phyloP scores from a whole-genome alignment of 2,113 vertebrate genomes.

The Canis aureus region DNA sequence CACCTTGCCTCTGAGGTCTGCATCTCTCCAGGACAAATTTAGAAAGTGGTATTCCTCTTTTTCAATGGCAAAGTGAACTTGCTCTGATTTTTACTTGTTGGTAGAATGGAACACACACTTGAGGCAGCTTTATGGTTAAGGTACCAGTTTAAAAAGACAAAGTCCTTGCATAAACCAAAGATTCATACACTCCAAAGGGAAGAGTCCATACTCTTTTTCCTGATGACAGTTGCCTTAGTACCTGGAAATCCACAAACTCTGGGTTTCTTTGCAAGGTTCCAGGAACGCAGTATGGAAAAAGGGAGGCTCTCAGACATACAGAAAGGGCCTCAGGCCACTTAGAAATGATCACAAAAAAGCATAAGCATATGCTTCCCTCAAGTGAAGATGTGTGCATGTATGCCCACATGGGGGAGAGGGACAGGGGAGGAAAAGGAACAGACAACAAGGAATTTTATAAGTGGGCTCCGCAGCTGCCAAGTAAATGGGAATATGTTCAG shows the following conservation, averaged over 20 bases:
- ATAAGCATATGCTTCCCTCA: not conserved
- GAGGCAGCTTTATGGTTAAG: not conserved
- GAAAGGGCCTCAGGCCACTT: not conserved
- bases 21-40: not conserved
- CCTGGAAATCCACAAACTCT: not conserved
- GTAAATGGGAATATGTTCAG: not conserved
- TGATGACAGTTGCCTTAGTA: not conserved
- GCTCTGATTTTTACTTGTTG: not conserved
- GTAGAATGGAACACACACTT: not conserved
- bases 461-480: conserved; percentile 48
- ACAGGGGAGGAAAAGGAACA: not conserved
- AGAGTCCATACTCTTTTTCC: not conserved
- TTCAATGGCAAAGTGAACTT: not conserved
- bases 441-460: not conserved
- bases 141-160: not conserved
- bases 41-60: not conserved
- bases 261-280: not conserved
- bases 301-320: not conserved
- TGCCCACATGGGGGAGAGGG: too few species aligned
- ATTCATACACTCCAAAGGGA: not conserved
- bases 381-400: not conserved
- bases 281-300: not conserved
- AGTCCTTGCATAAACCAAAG: not conserved
- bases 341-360: not conserved
- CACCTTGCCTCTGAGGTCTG: not conserved